Evolutionary conservation across 2,113 vertebrate species (phyloP).

Genomic region (Limanda limanda): DNA sequence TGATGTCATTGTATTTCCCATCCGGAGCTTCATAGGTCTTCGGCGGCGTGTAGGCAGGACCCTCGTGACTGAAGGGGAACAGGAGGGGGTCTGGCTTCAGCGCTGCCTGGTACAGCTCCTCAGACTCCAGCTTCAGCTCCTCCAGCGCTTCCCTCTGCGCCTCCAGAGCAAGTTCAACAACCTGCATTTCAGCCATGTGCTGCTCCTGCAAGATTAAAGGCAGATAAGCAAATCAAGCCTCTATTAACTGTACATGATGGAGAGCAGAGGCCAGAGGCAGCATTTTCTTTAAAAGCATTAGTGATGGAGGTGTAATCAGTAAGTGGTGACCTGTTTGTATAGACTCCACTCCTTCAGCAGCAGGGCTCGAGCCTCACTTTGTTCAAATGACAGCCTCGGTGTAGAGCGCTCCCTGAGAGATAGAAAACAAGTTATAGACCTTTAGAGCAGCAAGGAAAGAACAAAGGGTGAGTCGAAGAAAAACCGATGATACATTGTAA

Average conservation of each 20-base stretch:
- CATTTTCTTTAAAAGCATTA: conserved; percentile 20
- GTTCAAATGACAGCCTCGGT: conserved; percentile 81
- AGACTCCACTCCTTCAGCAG: conserved; percentile 90
- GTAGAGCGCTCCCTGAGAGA: conserved; percentile 82
- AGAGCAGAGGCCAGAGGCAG: neutral
- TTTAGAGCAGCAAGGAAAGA: neutral
- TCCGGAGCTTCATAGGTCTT: conserved; percentile 88
- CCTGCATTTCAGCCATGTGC: conserved; percentile 82
- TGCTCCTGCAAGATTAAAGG: conserved; percentile 75
- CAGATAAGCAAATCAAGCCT: neutral
- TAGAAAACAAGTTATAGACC: conserved; percentile 13
- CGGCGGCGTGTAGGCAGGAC: conserved; percentile 87
- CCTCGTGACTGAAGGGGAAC: conserved; percentile 87
- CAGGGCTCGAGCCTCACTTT: conserved; percentile 87
- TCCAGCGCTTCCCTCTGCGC: conserved; percentile 89
- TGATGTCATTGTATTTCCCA: conserved; percentile 89
- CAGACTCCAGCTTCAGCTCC: conserved; percentile 87
- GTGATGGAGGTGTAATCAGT: neutral
- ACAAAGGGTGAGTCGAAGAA: conserved; percentile 3
- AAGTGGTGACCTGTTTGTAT: conserved; percentile 82
- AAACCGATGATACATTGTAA: neutral
- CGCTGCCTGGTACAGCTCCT: conserved; percentile 89
- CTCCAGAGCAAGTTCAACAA: conserved; percentile 79
- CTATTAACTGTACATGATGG: neutral
- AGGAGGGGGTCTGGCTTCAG: conserved; percentile 83